phyloP scores from a whole-genome alignment of 2,888 invertebrate genomes.

The Calephelis perditalis region DNA sequence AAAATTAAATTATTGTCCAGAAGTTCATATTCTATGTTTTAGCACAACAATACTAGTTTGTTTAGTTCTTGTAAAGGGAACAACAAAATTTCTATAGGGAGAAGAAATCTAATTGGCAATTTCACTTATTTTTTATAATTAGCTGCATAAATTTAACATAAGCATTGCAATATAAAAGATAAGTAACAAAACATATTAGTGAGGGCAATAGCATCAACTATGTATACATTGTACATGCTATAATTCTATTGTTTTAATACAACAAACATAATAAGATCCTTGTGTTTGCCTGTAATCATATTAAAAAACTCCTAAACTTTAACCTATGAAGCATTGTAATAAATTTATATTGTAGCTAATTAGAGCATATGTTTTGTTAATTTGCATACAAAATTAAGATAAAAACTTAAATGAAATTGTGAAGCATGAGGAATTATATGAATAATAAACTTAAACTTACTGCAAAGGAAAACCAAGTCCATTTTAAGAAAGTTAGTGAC shows the following conservation, averaged over 20 bases:
- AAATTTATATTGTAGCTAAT: conserved; percentile 2
- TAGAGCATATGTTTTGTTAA: conserved; percentile 11
- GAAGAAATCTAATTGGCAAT: neutral
- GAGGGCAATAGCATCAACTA: neutral
- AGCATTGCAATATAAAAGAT: neutral
- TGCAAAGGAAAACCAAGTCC: conserved; percentile 55
- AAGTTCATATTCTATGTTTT: too few relatives aligned
- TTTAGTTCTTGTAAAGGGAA: neutral
- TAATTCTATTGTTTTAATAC: neutral
- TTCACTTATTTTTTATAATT: neutral
- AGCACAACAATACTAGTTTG: too few relatives aligned
- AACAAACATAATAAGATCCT: neutral
- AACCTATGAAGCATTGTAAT: neutral
- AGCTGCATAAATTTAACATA: neutral
- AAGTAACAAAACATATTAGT: neutral
- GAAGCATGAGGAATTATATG: neutral
- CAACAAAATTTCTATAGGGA: neutral
- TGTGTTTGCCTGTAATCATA: too few relatives aligned
- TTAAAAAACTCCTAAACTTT: neutral
- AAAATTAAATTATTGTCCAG: too few relatives aligned
- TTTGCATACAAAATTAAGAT: neutral
- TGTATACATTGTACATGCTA: neutral
- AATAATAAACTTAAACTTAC: conserved; percentile 40
- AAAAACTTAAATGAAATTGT: neutral
- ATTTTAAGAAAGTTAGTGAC: conserved; percentile 35